A percentile compares a stretch with the other conserved stretches of the same genome.
phyloP scores from a whole-genome alignment of 1,140 invertebrate genomes.

The Bombus sibiricus region DNA sequence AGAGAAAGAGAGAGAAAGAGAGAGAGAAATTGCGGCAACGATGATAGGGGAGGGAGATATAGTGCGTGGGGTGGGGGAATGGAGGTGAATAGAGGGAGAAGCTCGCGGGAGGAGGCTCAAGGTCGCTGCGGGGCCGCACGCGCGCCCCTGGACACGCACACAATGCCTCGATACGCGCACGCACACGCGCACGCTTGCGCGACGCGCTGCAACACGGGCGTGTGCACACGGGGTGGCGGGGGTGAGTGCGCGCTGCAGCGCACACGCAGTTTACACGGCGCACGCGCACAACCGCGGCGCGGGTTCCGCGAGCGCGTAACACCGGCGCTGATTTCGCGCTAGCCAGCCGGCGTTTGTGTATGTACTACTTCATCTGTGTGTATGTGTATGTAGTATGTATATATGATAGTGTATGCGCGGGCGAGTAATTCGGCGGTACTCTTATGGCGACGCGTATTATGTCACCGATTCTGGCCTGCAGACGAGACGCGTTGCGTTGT shows the following conservation, averaged over 20 bases:
- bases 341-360: neutral
- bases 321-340: constrained; percentile 27
- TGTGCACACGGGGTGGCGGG: constrained; percentile 44
- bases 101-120: constrained; percentile 70
- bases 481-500: constrained; percentile 32
- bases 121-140: constrained; percentile 79
- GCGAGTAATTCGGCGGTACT: constrained; percentile 59
- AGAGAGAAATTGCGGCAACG: constrained; percentile 49
- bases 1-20: constrained; percentile 46
- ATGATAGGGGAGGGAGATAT: constrained; percentile 48
- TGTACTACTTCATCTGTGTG: neutral
- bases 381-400: neutral
- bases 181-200: constrained; percentile 38
- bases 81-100: constrained; percentile 35
- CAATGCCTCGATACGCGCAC: constrained; percentile 59
- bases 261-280: constrained; percentile 13
- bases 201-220: constrained; percentile 59
- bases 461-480: constrained; percentile 50
- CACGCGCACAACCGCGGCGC: constrained; percentile 14
- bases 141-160: constrained; percentile 73
- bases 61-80: constrained; percentile 26
- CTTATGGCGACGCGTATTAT: constrained; percentile 64
- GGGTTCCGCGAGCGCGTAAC: constrained; percentile 20
- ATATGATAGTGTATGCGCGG: neutral
- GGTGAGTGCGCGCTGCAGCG: constrained; percentile 59